Conservation (phyloP, 2,888 invertebrate genomes). For the Ochropleura leucogaster region DNA sequence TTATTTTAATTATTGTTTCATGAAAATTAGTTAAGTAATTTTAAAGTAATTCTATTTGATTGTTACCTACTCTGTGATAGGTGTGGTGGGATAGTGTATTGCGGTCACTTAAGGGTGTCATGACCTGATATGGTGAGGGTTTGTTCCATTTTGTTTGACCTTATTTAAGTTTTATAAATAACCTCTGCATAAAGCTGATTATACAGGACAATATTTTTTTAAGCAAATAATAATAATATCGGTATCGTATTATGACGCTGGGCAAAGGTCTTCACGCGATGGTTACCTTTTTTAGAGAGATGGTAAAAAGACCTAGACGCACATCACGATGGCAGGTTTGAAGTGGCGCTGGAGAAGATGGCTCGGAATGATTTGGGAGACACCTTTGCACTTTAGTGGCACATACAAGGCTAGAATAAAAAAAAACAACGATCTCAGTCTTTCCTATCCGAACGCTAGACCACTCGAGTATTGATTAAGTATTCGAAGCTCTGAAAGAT, state of each 20-base stretch:
- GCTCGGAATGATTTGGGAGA: too few relatives aligned
- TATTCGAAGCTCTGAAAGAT: constrained; percentile 2
- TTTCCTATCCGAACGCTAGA: background rate
- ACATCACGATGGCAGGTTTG: too few relatives aligned
- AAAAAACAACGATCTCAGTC: background rate
- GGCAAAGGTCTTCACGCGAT: too few relatives aligned
- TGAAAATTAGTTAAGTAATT: constrained; percentile 28
- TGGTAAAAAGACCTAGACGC: too few relatives aligned
- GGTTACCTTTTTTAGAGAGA: too few relatives aligned
- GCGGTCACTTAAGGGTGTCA: constrained; percentile 35
- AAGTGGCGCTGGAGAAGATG: too few relatives aligned
- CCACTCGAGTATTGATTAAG: background rate
- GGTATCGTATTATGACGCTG: background rate
- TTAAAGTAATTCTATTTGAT: constrained; percentile 8
- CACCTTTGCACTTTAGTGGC: too few relatives aligned
- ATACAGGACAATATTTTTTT: background rate
- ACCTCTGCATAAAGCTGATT: background rate
- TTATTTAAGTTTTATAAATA: constrained; percentile 9
- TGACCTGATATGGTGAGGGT: constrained; percentile 21
- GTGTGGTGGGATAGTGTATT: constrained; percentile 13
- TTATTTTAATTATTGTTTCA: constrained; percentile 25
- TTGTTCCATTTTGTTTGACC: constrained; percentile 29
- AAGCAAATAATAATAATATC: background rate
- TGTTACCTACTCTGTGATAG: background rate
- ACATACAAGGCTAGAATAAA: too few relatives aligned